Evolutionary conservation across 2,797 vertebrate species (phyloP).

Genomic region (Lateolabrax maculatus): DNA sequence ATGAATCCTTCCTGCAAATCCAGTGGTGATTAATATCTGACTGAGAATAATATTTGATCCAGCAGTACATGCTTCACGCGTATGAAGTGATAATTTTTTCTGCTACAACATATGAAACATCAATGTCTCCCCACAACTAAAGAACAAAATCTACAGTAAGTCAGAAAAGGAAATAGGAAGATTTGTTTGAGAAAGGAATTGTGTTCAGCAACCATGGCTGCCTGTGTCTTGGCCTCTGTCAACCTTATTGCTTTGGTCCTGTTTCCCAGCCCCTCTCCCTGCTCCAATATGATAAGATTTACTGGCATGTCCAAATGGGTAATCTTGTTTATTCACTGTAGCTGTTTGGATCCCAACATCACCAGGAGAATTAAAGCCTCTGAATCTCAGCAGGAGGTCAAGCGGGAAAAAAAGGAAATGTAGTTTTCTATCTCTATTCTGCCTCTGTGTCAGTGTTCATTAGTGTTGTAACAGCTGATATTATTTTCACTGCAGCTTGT

Average conservation of each 20-base stretch:
- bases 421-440: constrained; percentile 65
- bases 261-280: constrained; percentile 73
- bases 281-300: constrained; percentile 86
- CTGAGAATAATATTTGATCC: constrained; percentile 54
- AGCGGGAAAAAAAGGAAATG: constrained; percentile 59
- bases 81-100: constrained; percentile 40
- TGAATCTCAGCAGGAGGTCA: constrained; percentile 79
- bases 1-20: constrained; percentile 56
- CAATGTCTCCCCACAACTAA: constrained; percentile 27
- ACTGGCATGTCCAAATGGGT: constrained; percentile 83
- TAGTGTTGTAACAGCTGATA: constrained; percentile 70
- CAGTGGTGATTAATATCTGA: constrained; percentile 56
- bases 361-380: constrained; percentile 81
- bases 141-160: constrained; percentile 50
- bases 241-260: constrained; percentile 75
- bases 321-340: constrained; percentile 87
- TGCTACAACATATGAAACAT: constrained; percentile 41
- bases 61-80: constrained; percentile 32
- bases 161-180: constrained; percentile 47
- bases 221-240: constrained; percentile 68
- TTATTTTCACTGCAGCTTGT: constrained; percentile 56
- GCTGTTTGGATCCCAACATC: constrained; percentile 82
- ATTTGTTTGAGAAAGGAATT: constrained; percentile 70
- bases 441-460: constrained; percentile 68
- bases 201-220: constrained; percentile 60